Evolutionary conservation across 2,797 vertebrate genomes (phyloP), one percentile per base, ranked within the genome.

Genomic region (Spea hammondii): DNA sequence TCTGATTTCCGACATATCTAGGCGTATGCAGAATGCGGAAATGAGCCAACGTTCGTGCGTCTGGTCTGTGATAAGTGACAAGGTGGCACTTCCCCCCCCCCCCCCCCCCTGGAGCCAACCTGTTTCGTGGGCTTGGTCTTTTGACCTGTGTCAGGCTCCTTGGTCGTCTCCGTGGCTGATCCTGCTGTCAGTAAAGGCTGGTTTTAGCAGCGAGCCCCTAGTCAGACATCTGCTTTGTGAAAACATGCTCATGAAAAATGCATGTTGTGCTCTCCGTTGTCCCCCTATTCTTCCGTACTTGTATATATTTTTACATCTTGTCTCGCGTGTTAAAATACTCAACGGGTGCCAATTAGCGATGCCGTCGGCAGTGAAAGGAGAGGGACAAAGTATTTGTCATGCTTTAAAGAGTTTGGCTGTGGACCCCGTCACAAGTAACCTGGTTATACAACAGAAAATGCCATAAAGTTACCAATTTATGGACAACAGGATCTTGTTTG

Each of bases 141-240:
- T 66, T 77, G 79, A 77, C 79, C 79, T 71, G 17, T 73, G 10
- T 10, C 0, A 54, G 54, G 47, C 64, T 70, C 59, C 67, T 65
- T 73, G 74, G 32, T 73, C 69, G 83, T 80, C 54, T 46, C 60
- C 13, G 82, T 45, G 62, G 76, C 57, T 64, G 76, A 62, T 83
- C 49, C 53, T 45, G 14, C 79, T 79, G 77, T 76, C 72, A 75
- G 82, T 45, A 32, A 45, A 81, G 83, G 84, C 85, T 80, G 72
- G 78, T 55, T 86, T 80, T 83, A 77, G 47, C 79, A 68, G 3
- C 82, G 82, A 64, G 72, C 60, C 65, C 49, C 48, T 80, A 83
- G 80, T 73, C 76, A 84, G 82, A 83, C 47, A 70, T 86, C 69
- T 75, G 83, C 77, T 85, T 79, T 84, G 73, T 76, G 83, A 69